A percentile compares a stretch with the other conserved stretches of the same genome.
phyloP scores from a whole-genome alignment of 2,113 vertebrate genomes.

The Antechinus flavipes region DNA sequence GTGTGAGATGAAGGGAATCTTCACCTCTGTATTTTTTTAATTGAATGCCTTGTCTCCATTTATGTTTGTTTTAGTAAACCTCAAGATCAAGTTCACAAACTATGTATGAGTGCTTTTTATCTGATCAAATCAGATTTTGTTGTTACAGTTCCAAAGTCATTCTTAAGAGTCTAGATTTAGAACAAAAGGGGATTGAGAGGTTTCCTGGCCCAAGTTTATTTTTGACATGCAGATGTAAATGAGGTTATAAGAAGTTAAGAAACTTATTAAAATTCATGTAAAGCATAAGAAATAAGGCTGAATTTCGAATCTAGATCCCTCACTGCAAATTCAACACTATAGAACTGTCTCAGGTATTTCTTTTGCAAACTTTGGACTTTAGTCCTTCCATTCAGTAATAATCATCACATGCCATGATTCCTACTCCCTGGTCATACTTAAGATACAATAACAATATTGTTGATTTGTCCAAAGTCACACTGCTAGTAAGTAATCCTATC shows the following conservation, averaged over 20 bases:
- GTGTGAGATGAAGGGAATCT: neutral
- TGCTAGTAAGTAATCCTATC: neutral
- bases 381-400: neutral
- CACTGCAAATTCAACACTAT: neutral
- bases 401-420: neutral
- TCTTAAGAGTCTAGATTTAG: neutral
- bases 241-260: neutral
- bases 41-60: neutral
- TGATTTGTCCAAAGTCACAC: neutral
- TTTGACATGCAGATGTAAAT: neutral
- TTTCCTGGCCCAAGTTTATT: neutral
- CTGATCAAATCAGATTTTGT: neutral
- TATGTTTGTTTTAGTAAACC: neutral
- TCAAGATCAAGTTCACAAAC: neutral
- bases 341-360: neutral
- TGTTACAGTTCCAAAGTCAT: neutral
- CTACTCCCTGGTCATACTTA: neutral
- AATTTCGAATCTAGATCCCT: neutral
- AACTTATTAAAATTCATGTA: neutral
- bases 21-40: neutral
- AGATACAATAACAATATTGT: neutral
- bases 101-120: neutral
- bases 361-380: neutral
- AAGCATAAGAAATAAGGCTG: neutral
- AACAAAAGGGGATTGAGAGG: neutral